These are phyloP conservation scores for Drosophila gaucha DNA, from an alignment of 2,888 invertebrate species.

Conservation along the genomic window DNA sequence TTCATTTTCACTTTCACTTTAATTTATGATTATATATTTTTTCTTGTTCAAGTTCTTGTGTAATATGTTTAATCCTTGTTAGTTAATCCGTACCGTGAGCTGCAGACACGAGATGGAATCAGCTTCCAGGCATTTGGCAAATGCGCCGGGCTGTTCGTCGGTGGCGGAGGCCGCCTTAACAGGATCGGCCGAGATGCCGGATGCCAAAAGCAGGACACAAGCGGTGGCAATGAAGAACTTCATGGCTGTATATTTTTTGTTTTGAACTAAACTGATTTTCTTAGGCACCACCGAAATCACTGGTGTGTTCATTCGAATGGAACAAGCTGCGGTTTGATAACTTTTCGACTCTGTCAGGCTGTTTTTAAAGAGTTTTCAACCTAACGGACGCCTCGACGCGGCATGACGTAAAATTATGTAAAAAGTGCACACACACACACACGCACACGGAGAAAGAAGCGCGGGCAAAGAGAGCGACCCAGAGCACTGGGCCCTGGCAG, in stretches of 20 bases:
- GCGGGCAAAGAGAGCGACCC: constrained; percentile 31
- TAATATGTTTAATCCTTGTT: constrained; percentile 62
- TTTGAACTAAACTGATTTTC: constrained; percentile 61
- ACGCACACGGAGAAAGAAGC: constrained; percentile 25
- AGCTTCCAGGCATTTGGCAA: constrained; percentile 87
- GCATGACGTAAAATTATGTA: constrained; percentile 78
- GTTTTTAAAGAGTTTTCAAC: constrained; percentile 85
- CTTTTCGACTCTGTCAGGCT: constrained; percentile 84
- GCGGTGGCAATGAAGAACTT: constrained; percentile 82
- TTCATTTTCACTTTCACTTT: constrained; percentile 73
- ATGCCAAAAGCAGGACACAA: constrained; percentile 82
- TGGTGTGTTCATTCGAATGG: constrained; percentile 85
- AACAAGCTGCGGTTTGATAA: constrained; percentile 85
- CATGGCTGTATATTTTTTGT: constrained; percentile 66
- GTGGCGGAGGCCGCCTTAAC: constrained; percentile 50
- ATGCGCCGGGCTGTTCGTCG: constrained; percentile 80
- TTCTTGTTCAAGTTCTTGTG: constrained; percentile 28
- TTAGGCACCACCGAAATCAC: constrained; percentile 83
- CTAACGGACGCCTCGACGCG: constrained; percentile 69
- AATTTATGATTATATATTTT: constrained; percentile 5
- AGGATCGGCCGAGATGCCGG: constrained; percentile 82
- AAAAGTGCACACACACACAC: constrained; percentile 59
- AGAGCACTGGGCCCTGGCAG: constrained; percentile 28
- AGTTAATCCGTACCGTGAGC: constrained; percentile 85
- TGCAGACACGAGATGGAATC: constrained; percentile 89